These are phyloP conservation scores for Scytalopus superciliaris DNA, from an alignment of 2,113 vertebrate species.

Conservation along the genomic window DNA sequence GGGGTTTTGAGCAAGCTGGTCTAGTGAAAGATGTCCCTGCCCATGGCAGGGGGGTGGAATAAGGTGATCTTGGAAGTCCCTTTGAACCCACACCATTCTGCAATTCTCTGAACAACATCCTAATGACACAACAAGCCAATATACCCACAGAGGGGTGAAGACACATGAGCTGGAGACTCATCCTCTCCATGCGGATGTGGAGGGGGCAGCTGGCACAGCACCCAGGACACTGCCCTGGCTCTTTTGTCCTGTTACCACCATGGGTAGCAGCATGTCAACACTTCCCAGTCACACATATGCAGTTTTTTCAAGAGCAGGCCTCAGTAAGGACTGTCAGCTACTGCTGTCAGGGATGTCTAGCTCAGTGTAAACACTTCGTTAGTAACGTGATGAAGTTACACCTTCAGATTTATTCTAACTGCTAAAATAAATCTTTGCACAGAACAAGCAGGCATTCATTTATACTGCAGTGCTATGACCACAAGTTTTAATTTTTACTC, in stretches of 20 bases:
- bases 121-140: neutral
- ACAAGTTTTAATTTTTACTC: constrained; percentile 4
- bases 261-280: neutral
- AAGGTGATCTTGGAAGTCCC: neutral
- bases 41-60: neutral
- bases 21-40: neutral
- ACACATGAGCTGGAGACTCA: neutral
- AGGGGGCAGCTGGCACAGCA: neutral
- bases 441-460: neutral
- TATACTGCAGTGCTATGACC: neutral
- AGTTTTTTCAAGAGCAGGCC: neutral
- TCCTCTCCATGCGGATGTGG: neutral
- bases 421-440: neutral
- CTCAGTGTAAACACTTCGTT: neutral
- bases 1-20: neutral
- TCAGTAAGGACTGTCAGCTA: neutral
- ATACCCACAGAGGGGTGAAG: neutral
- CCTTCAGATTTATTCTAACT: neutral
- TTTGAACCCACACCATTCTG: neutral
- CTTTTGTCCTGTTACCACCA: neutral
- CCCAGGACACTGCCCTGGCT: neutral
- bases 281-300: neutral
- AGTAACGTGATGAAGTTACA: neutral
- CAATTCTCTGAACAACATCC: neutral
- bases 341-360: neutral